Evolutionary conservation across 2,113 vertebrate species (phyloP).

Genomic region (Caretta caretta): DNA sequence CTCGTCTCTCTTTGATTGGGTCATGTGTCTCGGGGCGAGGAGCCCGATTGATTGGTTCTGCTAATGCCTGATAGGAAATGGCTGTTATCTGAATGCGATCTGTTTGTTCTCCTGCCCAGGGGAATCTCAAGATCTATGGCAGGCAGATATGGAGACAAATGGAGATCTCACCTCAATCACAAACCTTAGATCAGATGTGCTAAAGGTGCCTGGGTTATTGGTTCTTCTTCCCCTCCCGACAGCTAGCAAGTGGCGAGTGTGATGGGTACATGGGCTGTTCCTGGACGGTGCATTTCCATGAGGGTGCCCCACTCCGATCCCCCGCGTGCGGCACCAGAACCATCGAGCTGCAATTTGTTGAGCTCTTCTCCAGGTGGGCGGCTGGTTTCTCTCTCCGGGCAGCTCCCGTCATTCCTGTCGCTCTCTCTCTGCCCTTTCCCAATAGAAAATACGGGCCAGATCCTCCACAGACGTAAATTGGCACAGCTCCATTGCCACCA

Average conservation of each 20-base stretch:
- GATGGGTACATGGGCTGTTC: not conserved
- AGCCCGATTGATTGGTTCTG: constrained; percentile 80
- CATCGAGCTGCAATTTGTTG: constrained; percentile 75
- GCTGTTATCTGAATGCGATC: constrained; percentile 87
- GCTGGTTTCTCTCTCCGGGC: not conserved
- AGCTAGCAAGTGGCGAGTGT: not conserved
- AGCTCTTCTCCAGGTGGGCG: not conserved
- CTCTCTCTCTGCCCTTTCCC: not conserved
- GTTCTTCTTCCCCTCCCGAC: not conserved
- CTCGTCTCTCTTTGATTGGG: not conserved
- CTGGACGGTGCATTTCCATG: not conserved
- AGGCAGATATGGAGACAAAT: not conserved
- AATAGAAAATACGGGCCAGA: not conserved
- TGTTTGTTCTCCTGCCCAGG: constrained; percentile 73
- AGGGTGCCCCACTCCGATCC: not conserved
- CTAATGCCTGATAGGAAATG: constrained; percentile 86
- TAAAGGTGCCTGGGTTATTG: constrained; percentile 54
- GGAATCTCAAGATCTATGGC: constrained; percentile 36
- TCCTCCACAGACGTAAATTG: not conserved
- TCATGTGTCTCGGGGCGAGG: not conserved
- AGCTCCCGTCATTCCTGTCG: not conserved
- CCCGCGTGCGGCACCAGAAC: not conserved
- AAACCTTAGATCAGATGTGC: constrained; percentile 57
- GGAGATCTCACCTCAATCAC: constrained; percentile 73
- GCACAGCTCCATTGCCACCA: not conserved